Evolutionary conservation across 92 coral and sea anemone species (phyloP), one percentile per base, ranked within the genome.

Genomic region (Parazoanthus darwini): DNA sequence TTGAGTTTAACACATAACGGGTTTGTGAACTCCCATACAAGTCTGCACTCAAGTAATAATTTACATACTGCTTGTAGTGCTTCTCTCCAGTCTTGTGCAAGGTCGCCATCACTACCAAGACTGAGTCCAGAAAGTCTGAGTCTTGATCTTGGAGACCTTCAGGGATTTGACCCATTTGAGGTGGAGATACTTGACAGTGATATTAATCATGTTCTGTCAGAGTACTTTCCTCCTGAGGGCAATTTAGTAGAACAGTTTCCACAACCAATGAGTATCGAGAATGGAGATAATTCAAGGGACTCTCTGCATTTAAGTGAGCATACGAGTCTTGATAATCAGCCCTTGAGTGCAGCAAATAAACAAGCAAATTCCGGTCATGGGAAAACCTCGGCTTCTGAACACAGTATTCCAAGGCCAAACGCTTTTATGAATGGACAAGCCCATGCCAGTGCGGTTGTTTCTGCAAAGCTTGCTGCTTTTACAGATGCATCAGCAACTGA

Each of bases 121-220:
- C 78, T 68, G 43, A 84, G 87, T 68, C 87, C 79, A 42, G 79
- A 46, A 8, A 85, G 90, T 18, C 89, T 83, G 4, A 26, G 89
- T 15, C 89, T 89, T 63, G 93, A 91, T 70, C 86, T 89, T 75
- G 84, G 87, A 5, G 92, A 91, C 56, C 87, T 91, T 2, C 81
- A 88, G 36, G 92, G 82, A 26, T 48, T 91, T 14, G 93, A 91
- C 5, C 79, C 90, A 8, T 88, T 91, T 38, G 93, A 71, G 80
- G 76, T 91, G 29, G 93, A 91, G 88, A 91, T 91, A 67, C 68
- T 89, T 58, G 93, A 91, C 59, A 88, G 89, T 73, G 92, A 91
- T 75, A 88, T 91, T 18, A 89, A 90, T 72, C 84, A 89, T 51
- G 92, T 91, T 63, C 71, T 91, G 44, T 91, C 93, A 22, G 93